A percentile compares a stretch with the other conserved stretches of the same genome.
Conservation (phyloP, 92 coral and sea anemone genomes). For the Anthopleura xanthogrammica region DNA sequence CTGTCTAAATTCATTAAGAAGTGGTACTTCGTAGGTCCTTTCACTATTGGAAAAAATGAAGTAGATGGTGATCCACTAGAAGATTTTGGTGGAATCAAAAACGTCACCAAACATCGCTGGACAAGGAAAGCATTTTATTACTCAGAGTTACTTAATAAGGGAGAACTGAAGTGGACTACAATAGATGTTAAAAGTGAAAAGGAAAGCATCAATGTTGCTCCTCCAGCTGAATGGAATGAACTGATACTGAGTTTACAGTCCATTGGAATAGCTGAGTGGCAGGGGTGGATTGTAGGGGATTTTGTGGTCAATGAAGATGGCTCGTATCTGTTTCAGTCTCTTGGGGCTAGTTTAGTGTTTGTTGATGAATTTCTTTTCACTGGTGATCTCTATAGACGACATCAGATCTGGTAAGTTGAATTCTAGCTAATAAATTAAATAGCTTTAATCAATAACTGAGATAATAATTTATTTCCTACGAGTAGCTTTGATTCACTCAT, state of each 20-base stretch:
- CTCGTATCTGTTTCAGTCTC: constrained; percentile 68
- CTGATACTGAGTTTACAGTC: constrained; percentile 74
- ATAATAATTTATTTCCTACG: too few species aligned
- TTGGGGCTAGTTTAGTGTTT: constrained; percentile 76
- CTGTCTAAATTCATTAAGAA: constrained; percentile 60
- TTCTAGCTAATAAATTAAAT: neutral
- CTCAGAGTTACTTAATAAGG: constrained; percentile 74
- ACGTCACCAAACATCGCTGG: constrained; percentile 70
- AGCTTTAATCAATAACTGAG: neutral
- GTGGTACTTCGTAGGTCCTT: constrained; percentile 97
- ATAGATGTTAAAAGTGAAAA: constrained; percentile 38
- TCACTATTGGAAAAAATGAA: constrained; percentile 86
- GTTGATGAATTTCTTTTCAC: constrained; percentile 65
- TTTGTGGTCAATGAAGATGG: constrained; percentile 73
- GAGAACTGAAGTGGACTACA: constrained; percentile 70
- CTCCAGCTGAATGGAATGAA: constrained; percentile 74
- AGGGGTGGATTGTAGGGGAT: constrained; percentile 94
- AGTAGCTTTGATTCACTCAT: too few species aligned
- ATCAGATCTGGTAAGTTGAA: constrained; percentile 76
- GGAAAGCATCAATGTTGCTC: constrained; percentile 55
- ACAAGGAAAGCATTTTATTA: constrained; percentile 51
- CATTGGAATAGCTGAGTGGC: constrained; percentile 91
- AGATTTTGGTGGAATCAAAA: constrained; percentile 84
- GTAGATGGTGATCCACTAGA: constrained; percentile 97
- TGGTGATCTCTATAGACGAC: constrained; percentile 84